Conservation (phyloP, 35 echinoderm and acorn worm genomes). For the Chiridota heheva region DNA sequence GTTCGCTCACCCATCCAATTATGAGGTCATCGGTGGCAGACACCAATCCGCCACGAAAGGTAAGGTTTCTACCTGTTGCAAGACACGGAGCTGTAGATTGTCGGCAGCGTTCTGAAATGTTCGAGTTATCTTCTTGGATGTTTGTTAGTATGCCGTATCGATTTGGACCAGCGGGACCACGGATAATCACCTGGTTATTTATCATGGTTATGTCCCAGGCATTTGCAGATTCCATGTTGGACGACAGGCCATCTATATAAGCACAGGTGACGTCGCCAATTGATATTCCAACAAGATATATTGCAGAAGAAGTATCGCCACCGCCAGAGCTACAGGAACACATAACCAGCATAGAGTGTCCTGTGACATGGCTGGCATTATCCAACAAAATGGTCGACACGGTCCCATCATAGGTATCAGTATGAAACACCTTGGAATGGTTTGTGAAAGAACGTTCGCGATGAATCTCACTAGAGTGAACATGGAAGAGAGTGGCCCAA, state of each 20-base stretch:
- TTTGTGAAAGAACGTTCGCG: not conserved
- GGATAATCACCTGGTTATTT: slow-evolving; percentile 44
- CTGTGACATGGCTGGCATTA: slow-evolving; percentile 14
- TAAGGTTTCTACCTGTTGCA: slow-evolving; percentile 40
- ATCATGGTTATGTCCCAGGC: slow-evolving; percentile 60
- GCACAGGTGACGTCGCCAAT: slow-evolving; percentile 33
- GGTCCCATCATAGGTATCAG: slow-evolving; percentile 57
- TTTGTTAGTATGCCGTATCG: slow-evolving; percentile 67
- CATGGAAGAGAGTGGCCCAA: slow-evolving; percentile 47
- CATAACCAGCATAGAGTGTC: slow-evolving; percentile 54
- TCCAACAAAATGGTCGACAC: slow-evolving; percentile 45
- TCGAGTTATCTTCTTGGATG: slow-evolving; percentile 51
- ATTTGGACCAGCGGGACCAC: slow-evolving; percentile 64
- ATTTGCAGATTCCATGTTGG: slow-evolving; percentile 36
- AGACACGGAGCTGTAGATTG: slow-evolving; percentile 42
- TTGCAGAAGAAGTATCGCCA: slow-evolving; percentile 76
- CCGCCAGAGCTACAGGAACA: slow-evolving; percentile 64
- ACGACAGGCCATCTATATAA: slow-evolving; percentile 63
- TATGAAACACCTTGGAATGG: slow-evolving; percentile 55
- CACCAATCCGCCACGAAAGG: slow-evolving; percentile 37
- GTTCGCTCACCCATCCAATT: slow-evolving; percentile 56
- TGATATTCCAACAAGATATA: slow-evolving; percentile 65
- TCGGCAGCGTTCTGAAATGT: slow-evolving; percentile 31
- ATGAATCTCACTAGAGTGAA: slow-evolving; percentile 11
- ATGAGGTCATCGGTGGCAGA: slow-evolving; percentile 38